These are phyloP conservation scores for Meles meles DNA, from an alignment of 2,113 vertebrate species.

Conservation along the genomic window DNA sequence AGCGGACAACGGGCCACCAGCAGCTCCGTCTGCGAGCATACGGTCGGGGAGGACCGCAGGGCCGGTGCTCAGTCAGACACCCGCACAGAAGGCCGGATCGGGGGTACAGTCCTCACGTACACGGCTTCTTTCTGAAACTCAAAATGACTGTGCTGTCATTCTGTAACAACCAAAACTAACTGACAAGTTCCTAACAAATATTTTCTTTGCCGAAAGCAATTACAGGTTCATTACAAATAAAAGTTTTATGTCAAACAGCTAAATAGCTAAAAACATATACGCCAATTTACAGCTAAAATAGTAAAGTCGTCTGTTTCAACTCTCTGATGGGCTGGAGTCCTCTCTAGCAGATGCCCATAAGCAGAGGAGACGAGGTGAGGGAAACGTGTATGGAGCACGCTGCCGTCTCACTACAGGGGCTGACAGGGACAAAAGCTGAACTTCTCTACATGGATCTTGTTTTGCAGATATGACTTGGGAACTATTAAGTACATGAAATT, in stretches of 20 bases:
- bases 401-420: background rate
- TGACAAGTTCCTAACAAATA: background rate
- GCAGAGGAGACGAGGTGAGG: fast-evolving
- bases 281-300: background rate
- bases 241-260: background rate
- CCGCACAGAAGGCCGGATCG: background rate
- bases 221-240: background rate
- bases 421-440: background rate
- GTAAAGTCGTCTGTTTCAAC: background rate
- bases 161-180: background rate
- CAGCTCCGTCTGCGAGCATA: background rate
- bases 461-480: background rate
- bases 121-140: background rate
- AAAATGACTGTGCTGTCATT: background rate
- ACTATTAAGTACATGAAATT: background rate
- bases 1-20: too few relatives aligned
- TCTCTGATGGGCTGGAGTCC: background rate
- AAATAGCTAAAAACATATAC: background rate
- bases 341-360: background rate
- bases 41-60: background rate
- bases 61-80: fast-evolving
- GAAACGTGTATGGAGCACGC: fast-evolving
- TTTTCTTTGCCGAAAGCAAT: background rate
- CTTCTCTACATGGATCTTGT: too few relatives aligned
- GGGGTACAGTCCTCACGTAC: fast-evolving